Conservation (phyloP, 2,888 invertebrate species). For the Drosophila quinaria region DNA sequence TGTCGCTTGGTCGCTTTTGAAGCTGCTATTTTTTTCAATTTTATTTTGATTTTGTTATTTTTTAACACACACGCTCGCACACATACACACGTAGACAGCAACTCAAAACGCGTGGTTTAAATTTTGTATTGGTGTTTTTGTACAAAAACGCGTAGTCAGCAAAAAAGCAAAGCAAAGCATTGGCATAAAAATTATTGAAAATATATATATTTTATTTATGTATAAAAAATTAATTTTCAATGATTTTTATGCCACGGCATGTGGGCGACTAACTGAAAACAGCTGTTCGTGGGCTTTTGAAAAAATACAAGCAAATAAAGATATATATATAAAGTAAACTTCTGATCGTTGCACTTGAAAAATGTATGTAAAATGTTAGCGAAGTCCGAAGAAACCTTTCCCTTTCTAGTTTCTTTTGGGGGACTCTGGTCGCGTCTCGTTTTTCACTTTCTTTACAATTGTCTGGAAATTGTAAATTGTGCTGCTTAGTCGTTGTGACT, state of each 20-base stretch:
- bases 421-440: slow-evolving; percentile 36
- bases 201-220: slow-evolving; percentile 34
- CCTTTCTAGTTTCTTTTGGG: slow-evolving; percentile 49
- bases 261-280: slow-evolving; percentile 63
- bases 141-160: slow-evolving; percentile 68
- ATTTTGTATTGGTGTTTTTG: slow-evolving; percentile 27
- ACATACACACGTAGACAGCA: slow-evolving; percentile 30
- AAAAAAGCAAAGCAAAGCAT: slow-evolving; percentile 37
- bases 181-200: slow-evolving; percentile 65
- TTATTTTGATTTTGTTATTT: slow-evolving; percentile 33
- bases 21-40: slow-evolving; percentile 29
- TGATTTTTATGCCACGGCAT: slow-evolving; percentile 53
- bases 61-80: slow-evolving; percentile 28
- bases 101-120: slow-evolving; percentile 71
- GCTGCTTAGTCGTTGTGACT: slow-evolving; percentile 68
- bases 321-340: slow-evolving; percentile 19
- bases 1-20: slow-evolving; percentile 79
- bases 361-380: slow-evolving; percentile 29
- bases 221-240: slow-evolving; percentile 56
- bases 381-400: slow-evolving; percentile 55
- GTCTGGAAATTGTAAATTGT: slow-evolving; percentile 52
- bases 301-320: slow-evolving; percentile 3
- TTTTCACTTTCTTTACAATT: slow-evolving; percentile 80
- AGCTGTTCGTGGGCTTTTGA: slow-evolving; percentile 58
- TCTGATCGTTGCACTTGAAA: slow-evolving; percentile 66